Conservation (phyloP, 2,888 invertebrate species). For the Acanthoscelides obtectus region DNA sequence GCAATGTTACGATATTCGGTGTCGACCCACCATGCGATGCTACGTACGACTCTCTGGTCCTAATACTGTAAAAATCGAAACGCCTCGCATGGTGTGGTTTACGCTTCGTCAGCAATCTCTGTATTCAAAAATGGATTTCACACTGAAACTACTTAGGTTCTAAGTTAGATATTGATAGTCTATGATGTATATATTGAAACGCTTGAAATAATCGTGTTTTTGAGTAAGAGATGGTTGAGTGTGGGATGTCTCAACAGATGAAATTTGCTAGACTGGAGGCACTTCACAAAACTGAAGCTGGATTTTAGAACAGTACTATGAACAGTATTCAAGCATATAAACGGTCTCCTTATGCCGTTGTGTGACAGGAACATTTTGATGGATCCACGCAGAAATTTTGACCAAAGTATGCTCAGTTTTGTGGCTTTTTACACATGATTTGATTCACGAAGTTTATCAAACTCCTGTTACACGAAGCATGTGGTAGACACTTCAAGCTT, state of each 20-base stretch:
- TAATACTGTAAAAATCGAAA: background rate
- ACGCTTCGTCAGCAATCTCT: slow-evolving; percentile 13
- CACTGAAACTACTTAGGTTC: slow-evolving; percentile 12
- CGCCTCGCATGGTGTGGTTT: background rate
- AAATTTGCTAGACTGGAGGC: slow-evolving; percentile 13
- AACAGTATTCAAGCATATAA: background rate
- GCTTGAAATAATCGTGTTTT: slow-evolving; percentile 19
- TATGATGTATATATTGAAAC: slow-evolving; percentile 25
- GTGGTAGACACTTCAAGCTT: slow-evolving; percentile 8
- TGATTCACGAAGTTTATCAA: background rate
- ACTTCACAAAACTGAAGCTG: slow-evolving; percentile 15
- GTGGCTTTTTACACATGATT: background rate
- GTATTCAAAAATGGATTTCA: slow-evolving; percentile 20
- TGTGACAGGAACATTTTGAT: background rate
- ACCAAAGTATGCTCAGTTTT: background rate
- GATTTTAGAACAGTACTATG: slow-evolving; percentile 1
- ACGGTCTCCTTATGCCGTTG: background rate
- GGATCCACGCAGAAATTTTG: background rate
- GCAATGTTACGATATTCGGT: background rate
- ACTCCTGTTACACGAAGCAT: background rate
- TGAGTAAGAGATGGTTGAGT: slow-evolving; percentile 22
- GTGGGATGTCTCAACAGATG: slow-evolving; percentile 24
- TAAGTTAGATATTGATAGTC: slow-evolving; percentile 21
- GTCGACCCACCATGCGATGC: background rate
- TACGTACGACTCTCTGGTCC: background rate